Percentiles rank a stretch among this genome's conserved stretches.
These are phyloP conservation scores for Trachelus iudaicus DNA, from an alignment of 2,888 invertebrate genomes.

Conservation along the genomic window DNA sequence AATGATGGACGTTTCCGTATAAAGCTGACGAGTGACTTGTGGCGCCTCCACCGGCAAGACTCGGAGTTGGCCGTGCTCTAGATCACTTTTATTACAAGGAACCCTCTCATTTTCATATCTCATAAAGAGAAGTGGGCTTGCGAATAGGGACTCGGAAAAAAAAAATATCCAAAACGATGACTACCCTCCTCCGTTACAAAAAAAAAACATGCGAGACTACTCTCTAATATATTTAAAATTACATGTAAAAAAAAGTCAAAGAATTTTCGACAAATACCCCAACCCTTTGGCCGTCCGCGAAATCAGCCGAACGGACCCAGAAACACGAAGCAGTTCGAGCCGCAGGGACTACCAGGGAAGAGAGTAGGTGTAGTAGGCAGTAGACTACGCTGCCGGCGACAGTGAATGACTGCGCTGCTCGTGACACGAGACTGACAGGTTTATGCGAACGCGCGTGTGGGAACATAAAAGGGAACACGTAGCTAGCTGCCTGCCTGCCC, in stretches of 20 bases:
- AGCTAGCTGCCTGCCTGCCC: slow-evolving; percentile 50
- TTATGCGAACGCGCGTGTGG: slow-evolving; percentile 63
- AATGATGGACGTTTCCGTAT: slow-evolving; percentile 66
- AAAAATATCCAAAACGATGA: neutral
- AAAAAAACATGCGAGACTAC: too few species aligned
- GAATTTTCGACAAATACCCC: neutral
- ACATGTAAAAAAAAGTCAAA: neutral
- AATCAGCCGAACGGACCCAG: too few species aligned
- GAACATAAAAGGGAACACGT: slow-evolving; percentile 63
- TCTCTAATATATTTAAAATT: too few species aligned
- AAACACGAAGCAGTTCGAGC: too few species aligned
- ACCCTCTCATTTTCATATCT: slow-evolving; percentile 64
- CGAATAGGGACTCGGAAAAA: neutral
- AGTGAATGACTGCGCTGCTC: slow-evolving; percentile 64
- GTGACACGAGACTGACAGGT: slow-evolving; percentile 66
- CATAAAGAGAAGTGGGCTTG: slow-evolving; percentile 45
- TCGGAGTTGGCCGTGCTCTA: slow-evolving; percentile 63
- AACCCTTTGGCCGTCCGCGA: too few species aligned
- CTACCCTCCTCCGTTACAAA: too few species aligned
- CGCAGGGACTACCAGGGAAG: too few species aligned
- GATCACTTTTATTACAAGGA: slow-evolving; percentile 65
- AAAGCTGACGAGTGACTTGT: slow-evolving; percentile 66
- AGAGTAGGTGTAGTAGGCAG: too few species aligned
- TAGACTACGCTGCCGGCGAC: slow-evolving; percentile 50
- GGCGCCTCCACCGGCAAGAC: slow-evolving; percentile 58